A percentile compares a stretch with the other conserved stretches of the same genome.
These are phyloP conservation scores for Chlorops oryzae DNA, from an alignment of 1,140 invertebrate species.

Conservation along the genomic window DNA sequence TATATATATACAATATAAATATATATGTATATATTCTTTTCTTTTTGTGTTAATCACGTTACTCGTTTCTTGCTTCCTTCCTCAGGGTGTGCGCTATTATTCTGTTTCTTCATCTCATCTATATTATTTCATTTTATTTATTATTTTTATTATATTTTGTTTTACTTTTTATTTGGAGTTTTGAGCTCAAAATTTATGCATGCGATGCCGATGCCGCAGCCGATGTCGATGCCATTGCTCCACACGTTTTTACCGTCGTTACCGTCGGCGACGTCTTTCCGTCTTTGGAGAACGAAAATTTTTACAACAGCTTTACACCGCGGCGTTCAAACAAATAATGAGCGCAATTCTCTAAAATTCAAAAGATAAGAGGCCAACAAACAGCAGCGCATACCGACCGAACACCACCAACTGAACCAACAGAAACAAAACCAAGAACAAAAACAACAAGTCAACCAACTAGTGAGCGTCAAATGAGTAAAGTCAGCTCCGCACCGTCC, in stretches of 20 bases:
- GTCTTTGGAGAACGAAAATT: too few relatives aligned
- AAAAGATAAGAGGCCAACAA: too few relatives aligned
- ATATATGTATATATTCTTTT: too few relatives aligned
- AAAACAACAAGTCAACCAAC: slow-evolving; percentile 8
- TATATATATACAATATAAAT: too few relatives aligned
- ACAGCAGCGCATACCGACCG: slow-evolving; percentile 44
- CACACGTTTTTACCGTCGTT: slow-evolving; percentile 12
- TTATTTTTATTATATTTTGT: neutral
- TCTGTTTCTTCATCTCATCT: too few relatives aligned
- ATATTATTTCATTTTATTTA: too few relatives aligned
- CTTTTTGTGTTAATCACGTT: too few relatives aligned
- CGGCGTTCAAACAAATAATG: slow-evolving; percentile 49
- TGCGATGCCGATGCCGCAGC: neutral
- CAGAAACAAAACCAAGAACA: slow-evolving; percentile 24
- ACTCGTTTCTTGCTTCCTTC: too few relatives aligned
- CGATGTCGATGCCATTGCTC: neutral
- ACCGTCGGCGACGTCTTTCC: slow-evolving; percentile 21
- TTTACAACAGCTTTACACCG: slow-evolving; percentile 48
- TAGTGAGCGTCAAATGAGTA: too few relatives aligned
- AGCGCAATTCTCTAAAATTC: slow-evolving; percentile 23
- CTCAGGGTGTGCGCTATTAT: too few relatives aligned
- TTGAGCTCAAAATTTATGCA: too few relatives aligned
- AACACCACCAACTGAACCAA: slow-evolving; percentile 43
- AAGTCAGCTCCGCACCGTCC: too few relatives aligned
- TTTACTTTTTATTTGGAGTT: slow-evolving; percentile 1